Base-by-base conservation (phyloP, 2,113 vertebrate species). In the Pelvicachromis taeniatus region DNA sequence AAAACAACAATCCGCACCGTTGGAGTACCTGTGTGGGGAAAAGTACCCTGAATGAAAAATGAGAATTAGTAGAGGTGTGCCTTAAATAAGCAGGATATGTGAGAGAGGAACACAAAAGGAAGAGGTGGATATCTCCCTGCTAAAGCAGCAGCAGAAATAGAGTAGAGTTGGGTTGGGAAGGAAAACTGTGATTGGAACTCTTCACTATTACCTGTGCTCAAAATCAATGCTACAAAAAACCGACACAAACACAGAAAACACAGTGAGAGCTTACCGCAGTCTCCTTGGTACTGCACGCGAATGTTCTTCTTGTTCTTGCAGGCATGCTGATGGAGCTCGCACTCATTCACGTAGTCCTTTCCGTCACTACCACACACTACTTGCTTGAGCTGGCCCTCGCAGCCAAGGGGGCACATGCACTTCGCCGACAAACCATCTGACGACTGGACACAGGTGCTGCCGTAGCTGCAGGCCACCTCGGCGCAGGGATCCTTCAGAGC, bases 281-380 rank as follows among this genome's bases (percentile, higher is more conserved):
- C 91, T 1, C 98, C 98, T 0, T 96, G 94, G 1, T 96, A 96
- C 92, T 98, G 97, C 93, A 97, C 96, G 19, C 96, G 96, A 26
- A 99, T 81, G 59, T 99, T 97, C 90, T 97, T 97, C 94, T 98
- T 97, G 86, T 80, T 96, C 84, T 97, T 94, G 1, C 99, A 99
- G 88, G 98, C 98, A 0, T 96, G 95, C 83, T 95, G 96, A 90
- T 97, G 95, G 55, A 99, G 97, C 82, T 97, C 95, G 29, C 99
- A 99, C 87, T 96, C 96, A 45, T 96, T 97, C 87, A 89, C 95
- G 84, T 99, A 99, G 94, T 99, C 97, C 0, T 93, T 85, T 13
- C 98, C 99, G 0, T 99, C 97, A 2, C 97, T 99, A 95, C 98
- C 99, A 0, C 99, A 99, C 79, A 99, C 98, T 0, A 89, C 82